These are phyloP conservation scores for Drosophila fulvimacula DNA, from an alignment of 2,888 invertebrate species.

Conservation along the genomic window DNA sequence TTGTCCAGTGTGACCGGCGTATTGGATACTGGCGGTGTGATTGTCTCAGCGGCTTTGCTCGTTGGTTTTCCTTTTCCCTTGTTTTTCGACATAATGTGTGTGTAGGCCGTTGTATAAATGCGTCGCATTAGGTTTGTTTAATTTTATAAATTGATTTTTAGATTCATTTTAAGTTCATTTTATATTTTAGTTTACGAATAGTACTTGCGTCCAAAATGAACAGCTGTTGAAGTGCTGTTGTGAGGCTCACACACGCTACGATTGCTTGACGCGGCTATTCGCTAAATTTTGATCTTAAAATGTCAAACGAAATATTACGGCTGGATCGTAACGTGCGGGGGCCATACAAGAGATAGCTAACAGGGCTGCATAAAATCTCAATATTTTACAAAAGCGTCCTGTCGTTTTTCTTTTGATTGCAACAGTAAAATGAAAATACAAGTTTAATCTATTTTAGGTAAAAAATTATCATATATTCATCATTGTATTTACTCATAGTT, in stretches of 20 bases:
- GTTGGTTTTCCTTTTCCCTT: slow-evolving; percentile 67
- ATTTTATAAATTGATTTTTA: neutral
- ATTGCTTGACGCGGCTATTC: neutral
- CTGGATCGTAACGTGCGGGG: neutral
- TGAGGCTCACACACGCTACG: slow-evolving; percentile 25
- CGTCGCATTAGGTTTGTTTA: slow-evolving; percentile 53
- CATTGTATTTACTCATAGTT: slow-evolving; percentile 59
- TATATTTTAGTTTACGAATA: neutral
- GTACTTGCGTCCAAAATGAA: neutral
- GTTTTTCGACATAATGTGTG: slow-evolving; percentile 73
- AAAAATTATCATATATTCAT: slow-evolving; percentile 77
- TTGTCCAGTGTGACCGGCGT: slow-evolving; percentile 85
- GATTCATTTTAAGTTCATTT: slow-evolving; percentile 4
- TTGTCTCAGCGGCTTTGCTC: slow-evolving; percentile 6
- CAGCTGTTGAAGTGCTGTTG: slow-evolving; percentile 39
- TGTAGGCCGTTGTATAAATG: slow-evolving; percentile 35
- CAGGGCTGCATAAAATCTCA: slow-evolving; percentile 13
- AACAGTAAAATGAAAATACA: slow-evolving; percentile 7
- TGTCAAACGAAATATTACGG: no score
- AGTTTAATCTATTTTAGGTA: slow-evolving; percentile 49
- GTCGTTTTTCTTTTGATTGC: neutral
- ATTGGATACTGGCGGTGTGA: slow-evolving; percentile 13
- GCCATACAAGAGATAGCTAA: neutral
- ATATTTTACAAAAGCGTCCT: neutral
- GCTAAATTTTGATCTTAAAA: no score